Evolutionary conservation across 1,140 invertebrate genomes (phyloP).

Genomic region (Oncopeltus fasciatus): DNA sequence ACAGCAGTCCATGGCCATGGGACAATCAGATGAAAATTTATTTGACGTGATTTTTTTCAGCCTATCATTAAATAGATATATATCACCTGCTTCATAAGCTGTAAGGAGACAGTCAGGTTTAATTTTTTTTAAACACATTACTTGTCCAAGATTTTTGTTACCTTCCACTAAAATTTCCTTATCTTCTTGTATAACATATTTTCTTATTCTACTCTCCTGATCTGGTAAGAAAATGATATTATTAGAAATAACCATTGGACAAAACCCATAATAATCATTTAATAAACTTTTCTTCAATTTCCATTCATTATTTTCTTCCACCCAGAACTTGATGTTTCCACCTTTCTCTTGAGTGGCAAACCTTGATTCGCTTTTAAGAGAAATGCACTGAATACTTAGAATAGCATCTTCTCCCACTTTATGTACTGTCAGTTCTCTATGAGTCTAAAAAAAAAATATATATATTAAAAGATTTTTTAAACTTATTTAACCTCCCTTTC

Average conservation of each 20-base stretch:
- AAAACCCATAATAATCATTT: constrained; percentile 47
- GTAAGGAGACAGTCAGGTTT: constrained; percentile 38
- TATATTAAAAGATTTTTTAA: too few relatives aligned
- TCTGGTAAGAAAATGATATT: constrained; percentile 47
- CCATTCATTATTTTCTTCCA: constrained; percentile 40
- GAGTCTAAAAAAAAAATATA: too few relatives aligned
- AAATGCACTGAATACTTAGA: too few relatives aligned
- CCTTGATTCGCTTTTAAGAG: too few relatives aligned
- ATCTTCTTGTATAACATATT: constrained; percentile 39
- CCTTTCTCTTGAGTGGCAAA: constrained; percentile 58
- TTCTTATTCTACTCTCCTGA: constrained; percentile 43
- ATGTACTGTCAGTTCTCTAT: too few relatives aligned
- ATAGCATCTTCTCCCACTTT: too few relatives aligned
- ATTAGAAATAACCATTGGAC: constrained; percentile 41
- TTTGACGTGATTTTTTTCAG: constrained; percentile 33
- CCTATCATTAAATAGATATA: constrained; percentile 49
- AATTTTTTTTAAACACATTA: constrained; percentile 46
- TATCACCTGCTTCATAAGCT: constrained; percentile 48
- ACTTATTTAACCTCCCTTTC: too few relatives aligned
- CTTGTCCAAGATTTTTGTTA: constrained; percentile 36
- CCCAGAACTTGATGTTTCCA: constrained; percentile 47
- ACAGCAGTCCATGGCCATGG: constrained; percentile 53
- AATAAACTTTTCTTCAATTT: constrained; percentile 36
- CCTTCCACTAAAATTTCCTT: constrained; percentile 29
- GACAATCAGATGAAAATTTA: constrained; percentile 40